These are phyloP conservation scores for Dicranocentrus wangi DNA, from an alignment of 2,888 invertebrate species.

Conservation along the genomic window DNA sequence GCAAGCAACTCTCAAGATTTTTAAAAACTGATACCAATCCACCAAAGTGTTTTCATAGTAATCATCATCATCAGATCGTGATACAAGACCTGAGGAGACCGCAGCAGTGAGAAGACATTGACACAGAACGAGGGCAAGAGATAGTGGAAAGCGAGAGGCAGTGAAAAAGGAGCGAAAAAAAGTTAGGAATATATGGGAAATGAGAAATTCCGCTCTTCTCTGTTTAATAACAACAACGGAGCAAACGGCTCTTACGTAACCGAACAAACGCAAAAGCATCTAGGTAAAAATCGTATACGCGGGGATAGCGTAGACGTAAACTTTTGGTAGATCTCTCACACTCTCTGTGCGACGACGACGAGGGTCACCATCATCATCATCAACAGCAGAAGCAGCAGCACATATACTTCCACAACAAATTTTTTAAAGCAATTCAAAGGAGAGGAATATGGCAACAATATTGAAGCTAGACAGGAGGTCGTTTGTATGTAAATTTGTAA, in stretches of 20 bases:
- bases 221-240: constrained; percentile 1
- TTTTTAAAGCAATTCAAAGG: constrained; percentile 7
- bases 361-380: constrained; percentile 40
- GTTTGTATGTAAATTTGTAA: constrained; percentile 59
- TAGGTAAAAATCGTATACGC: background rate
- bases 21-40: background rate
- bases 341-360: constrained; percentile 14
- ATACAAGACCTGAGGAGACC: constrained; percentile 13
- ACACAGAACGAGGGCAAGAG: constrained; percentile 22
- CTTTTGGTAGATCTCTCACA: constrained; percentile 10
- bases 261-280: constrained; percentile 11
- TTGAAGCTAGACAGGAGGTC: constrained; percentile 38
- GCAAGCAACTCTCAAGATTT: background rate
- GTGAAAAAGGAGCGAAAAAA: constrained; percentile 36
- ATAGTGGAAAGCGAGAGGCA: constrained; percentile 6
- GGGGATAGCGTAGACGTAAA: too few relatives aligned
- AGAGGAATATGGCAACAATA: constrained; percentile 31
- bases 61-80: constrained; percentile 24
- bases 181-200: constrained; percentile 42
- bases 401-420: constrained; percentile 9
- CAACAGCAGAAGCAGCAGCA: background rate
- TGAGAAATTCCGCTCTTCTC: constrained; percentile 26
- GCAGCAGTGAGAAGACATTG: constrained; percentile 29
- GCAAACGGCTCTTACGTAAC: constrained; percentile 27
- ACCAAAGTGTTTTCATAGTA: constrained; percentile 16